Conservation (phyloP, 2,888 invertebrate species). For the Cotesia congregata region DNA sequence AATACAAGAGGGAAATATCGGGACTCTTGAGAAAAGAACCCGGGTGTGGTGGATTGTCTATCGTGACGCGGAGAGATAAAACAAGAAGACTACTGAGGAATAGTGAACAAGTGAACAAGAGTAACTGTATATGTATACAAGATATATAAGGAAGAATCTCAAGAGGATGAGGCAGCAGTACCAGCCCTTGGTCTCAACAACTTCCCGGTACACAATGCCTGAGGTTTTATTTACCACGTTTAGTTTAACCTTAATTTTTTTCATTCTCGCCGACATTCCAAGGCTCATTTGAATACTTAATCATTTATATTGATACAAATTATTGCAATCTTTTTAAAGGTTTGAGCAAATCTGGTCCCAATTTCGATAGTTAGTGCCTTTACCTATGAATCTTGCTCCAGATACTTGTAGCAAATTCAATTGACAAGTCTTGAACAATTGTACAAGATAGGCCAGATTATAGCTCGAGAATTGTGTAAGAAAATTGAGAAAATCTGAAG, state of each 20-base stretch:
- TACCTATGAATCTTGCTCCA: too few species aligned
- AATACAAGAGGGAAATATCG: neutral
- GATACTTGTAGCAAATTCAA: too few species aligned
- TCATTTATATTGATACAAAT: too few species aligned
- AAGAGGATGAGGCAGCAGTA: neutral
- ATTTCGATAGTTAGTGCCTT: too few species aligned
- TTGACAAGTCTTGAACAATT: too few species aligned
- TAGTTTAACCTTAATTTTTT: constrained; percentile 28
- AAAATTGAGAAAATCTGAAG: too few species aligned
- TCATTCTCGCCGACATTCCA: too few species aligned
- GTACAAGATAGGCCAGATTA: too few species aligned
- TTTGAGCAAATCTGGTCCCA: too few species aligned
- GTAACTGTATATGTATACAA: neutral
- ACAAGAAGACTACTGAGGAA: neutral
- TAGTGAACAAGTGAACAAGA: neutral
- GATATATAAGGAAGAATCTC: neutral
- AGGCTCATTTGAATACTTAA: too few species aligned
- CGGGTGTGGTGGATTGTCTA: neutral
- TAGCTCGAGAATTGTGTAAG: too few species aligned
- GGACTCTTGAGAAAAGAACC: neutral
- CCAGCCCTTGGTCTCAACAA: constrained; percentile 14
- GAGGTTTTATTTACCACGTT: constrained; percentile 47
- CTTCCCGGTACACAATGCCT: constrained; percentile 46
- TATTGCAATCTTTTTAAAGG: too few species aligned
- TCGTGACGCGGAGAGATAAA: neutral